Percentiles rank a stretch among this genome's conserved stretches.
Evolutionary conservation across 2,888 invertebrate species (phyloP).

Genomic region (Caenorhabditis sp.): DNA sequence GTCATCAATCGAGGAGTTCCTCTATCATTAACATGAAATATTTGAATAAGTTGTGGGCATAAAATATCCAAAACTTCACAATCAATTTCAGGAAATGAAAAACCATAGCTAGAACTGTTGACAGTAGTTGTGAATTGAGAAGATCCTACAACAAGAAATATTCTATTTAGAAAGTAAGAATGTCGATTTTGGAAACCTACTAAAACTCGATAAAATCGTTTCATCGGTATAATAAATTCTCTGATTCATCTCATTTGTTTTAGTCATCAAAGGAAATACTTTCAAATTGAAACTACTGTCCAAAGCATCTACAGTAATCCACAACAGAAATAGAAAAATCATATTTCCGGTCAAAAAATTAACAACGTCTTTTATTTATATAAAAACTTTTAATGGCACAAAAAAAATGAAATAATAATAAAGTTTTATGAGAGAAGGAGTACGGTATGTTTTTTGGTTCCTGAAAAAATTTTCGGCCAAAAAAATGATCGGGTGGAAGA

Average conservation of each 20-base stretch:
- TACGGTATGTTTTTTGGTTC: too few species aligned
- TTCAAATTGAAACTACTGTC: not conserved
- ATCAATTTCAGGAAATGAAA: constrained; percentile 25
- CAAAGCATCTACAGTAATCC: not conserved
- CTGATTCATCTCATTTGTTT: not conserved
- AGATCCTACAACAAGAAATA: not conserved
- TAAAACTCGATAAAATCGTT: not conserved
- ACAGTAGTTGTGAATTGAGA: constrained; percentile 5
- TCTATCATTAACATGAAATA: constrained; percentile 25
- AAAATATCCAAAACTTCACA: constrained; percentile 36
- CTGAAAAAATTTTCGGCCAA: too few species aligned
- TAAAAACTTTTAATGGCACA: not conserved
- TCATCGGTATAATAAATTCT: not conserved
- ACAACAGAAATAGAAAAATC: not conserved
- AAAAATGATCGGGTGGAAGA: too few species aligned
- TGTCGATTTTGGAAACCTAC: not conserved
- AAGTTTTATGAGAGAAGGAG: not conserved
- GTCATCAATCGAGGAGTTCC: constrained; percentile 22
- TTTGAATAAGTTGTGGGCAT: constrained; percentile 28
- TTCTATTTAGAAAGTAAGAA: too few species aligned
- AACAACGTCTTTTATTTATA: not conserved
- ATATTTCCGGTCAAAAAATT: not conserved
- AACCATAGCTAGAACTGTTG: constrained; percentile 11
- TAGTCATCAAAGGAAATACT: not conserved
- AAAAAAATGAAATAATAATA: too few species aligned